Base-by-base conservation (phyloP, 2,888 invertebrate genomes). In the Drosophila monieri region DNA sequence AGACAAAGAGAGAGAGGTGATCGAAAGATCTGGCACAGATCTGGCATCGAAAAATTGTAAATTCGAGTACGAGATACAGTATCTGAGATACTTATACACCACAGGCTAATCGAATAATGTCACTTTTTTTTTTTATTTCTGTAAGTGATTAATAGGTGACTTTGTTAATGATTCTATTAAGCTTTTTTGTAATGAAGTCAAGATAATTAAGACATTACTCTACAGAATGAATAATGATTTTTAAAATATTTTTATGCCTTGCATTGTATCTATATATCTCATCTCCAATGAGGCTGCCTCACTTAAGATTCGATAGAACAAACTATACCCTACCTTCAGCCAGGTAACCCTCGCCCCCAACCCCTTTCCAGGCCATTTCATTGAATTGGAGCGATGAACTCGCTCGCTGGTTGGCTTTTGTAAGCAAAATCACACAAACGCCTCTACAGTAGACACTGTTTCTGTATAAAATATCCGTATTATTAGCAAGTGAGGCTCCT, bases 381-480 rank as follows among this genome's bases (percentile, higher is more conserved):
- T 89, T 89, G 89, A 89, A 90, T 89, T 90, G 83, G 89, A 88
- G 89, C 90, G 87, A 89, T 90, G 89, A 90, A 89, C 89, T 90
- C 85, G 54, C 71, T 58, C 9, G 56, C 71, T 64, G 73, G 74
- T 81, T 66, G 54, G 54, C 75, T 76, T 74, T 73, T 78, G 75
- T 78, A 70, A 18, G 18, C 18, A 1, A 18, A 18, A 1, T 18
- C 18, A 18, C 18, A 18, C 18, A 18, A 18, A 18, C 18, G 18
- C 18, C 1, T 18, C 18, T 18, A 18, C 2, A 18, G 18, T 23
- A 23, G 21, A 23, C 21, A 23, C 21, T 4, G 6, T 37, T 37
- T 37, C 14, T 37, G n/a, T 37, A 6, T 14, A 52, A 64, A 48
- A 48, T 66, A 47, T 39, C 23, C 59, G 47, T 64, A 56, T 54